Conservation (phyloP, 2,888 invertebrate species). For the Eurytoma californica region DNA sequence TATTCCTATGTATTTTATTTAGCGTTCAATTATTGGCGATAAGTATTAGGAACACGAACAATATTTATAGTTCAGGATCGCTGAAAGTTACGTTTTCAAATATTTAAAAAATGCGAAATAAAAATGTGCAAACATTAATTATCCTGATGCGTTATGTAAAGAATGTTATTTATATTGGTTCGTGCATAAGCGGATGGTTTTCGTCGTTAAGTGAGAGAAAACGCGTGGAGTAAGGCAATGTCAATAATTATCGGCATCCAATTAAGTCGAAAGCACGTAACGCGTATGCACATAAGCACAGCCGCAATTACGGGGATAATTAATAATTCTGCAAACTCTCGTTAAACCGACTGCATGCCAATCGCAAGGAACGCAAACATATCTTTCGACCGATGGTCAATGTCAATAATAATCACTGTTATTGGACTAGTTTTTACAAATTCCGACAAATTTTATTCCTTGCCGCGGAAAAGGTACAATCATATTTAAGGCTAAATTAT, state of each 20-base stretch:
- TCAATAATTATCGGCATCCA: slow-evolving; percentile 33
- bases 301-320: slow-evolving; percentile 25
- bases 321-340: slow-evolving; percentile 31
- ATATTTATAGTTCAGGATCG: too few relatives aligned
- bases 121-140: not conserved
- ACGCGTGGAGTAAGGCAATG: slow-evolving; percentile 1
- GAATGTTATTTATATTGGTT: not conserved
- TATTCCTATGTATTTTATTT: not conserved
- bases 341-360: not conserved
- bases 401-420: slow-evolving; percentile 10
- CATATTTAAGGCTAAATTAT: too few relatives aligned
- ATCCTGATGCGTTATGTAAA: not conserved
- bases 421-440: not conserved
- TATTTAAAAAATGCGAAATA: too few relatives aligned
- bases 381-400: not conserved
- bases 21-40: not conserved
- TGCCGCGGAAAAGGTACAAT: too few relatives aligned
- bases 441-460: too few relatives aligned
- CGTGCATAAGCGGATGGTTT: not conserved
- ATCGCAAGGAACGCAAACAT: not conserved
- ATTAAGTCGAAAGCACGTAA: slow-evolving; percentile 21
- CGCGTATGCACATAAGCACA: not conserved
- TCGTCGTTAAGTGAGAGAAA: not conserved
- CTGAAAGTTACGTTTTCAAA: too few relatives aligned
- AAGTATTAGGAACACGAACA: too few relatives aligned